Evolutionary conservation across 1,140 invertebrate species (phyloP).

Genomic region (Drosophila kanapiae): DNA sequence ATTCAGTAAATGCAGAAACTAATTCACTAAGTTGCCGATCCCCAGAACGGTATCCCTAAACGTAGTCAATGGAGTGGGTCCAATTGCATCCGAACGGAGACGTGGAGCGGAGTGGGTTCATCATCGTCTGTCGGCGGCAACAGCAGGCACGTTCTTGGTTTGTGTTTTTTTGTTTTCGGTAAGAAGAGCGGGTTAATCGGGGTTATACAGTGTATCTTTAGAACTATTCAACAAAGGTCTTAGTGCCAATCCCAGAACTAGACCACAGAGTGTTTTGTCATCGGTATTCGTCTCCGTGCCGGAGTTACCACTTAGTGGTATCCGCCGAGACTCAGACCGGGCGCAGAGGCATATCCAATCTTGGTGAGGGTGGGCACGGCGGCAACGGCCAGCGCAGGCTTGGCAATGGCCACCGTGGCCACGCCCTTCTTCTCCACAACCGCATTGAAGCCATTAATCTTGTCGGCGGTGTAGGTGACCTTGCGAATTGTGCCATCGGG

Average conservation of each 20-base stretch:
- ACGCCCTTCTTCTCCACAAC: conserved; percentile 87
- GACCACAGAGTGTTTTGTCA: conserved; percentile 26
- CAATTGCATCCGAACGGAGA: conserved; percentile 16
- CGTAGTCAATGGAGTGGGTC: conserved; percentile 33
- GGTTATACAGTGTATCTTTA: conserved; percentile 26
- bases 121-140: conserved; percentile 33
- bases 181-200: conserved; percentile 3
- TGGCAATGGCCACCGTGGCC: conserved; percentile 64
- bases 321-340: conserved; percentile 50
- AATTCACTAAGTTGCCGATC: conserved; percentile 62
- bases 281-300: background rate
- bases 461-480: conserved; percentile 87
- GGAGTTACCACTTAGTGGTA: conserved; percentile 51
- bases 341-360: conserved; percentile 62
- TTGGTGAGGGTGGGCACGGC: conserved; percentile 72
- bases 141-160: conserved; percentile 66
- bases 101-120: conserved; percentile 18
- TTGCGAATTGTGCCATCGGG: conserved; percentile 89
- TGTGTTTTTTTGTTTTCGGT: conserved; percentile 17
- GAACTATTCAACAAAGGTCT: conserved; percentile 75
- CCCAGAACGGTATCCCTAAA: conserved; percentile 63
- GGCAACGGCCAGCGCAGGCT: conserved; percentile 85
- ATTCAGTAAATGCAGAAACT: conserved; percentile 83
- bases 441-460: conserved; percentile 88
- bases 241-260: background rate